A percentile compares a stretch with the other conserved stretches of the same genome.
Conservation (phyloP, 2,113 vertebrate genomes). For the Chamaetylas fuelleborni region DNA sequence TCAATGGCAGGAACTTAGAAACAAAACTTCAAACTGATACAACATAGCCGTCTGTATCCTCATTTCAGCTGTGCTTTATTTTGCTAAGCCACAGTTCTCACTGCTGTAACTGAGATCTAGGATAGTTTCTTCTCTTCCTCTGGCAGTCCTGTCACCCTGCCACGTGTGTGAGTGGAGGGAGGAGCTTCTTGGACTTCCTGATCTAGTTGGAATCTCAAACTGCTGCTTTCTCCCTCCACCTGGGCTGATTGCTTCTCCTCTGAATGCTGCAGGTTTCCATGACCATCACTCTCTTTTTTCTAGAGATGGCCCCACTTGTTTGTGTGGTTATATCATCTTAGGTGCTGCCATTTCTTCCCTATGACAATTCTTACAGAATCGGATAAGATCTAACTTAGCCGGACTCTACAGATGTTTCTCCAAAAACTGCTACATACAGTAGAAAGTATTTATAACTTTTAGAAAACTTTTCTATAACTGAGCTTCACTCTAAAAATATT, state of each 20-base stretch:
- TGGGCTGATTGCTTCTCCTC: neutral
- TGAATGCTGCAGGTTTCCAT: neutral
- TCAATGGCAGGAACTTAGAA: neutral
- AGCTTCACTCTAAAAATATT: neutral
- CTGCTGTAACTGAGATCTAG: neutral
- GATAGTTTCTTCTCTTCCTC: neutral
- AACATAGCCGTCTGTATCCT: neutral
- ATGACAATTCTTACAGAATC: neutral
- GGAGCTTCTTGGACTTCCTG: neutral
- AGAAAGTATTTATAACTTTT: neutral
- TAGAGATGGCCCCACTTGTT: neutral
- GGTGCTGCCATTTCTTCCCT: neutral
- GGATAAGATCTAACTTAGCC: neutral
- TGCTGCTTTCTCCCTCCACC: neutral
- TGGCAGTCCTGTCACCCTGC: neutral
- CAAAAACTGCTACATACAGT: neutral
- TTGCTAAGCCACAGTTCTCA: neutral
- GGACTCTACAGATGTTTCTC: neutral
- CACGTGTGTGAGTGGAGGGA: accelerated
- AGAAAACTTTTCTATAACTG: neutral
- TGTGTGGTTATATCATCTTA: neutral
- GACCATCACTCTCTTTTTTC: neutral
- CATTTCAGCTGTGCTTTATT: neutral
- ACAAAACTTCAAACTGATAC: neutral
- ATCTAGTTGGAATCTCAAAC: neutral